Evolutionary conservation across 1,140 invertebrate species (phyloP).

Genomic region (Venustaconcha ellipsiformis): DNA sequence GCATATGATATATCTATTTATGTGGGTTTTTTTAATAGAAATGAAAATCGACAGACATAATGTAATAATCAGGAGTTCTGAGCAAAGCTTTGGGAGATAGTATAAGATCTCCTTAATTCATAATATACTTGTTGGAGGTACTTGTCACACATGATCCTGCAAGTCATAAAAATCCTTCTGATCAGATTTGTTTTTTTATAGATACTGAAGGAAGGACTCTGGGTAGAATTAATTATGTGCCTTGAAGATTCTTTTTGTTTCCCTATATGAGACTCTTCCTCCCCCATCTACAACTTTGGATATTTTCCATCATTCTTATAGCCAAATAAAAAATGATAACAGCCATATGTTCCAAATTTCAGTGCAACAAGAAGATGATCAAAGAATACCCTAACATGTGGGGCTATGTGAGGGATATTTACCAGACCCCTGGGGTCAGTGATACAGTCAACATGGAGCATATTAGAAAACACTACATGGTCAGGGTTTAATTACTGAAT

Average conservation of each 20-base stretch:
- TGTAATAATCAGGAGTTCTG: too few relatives aligned
- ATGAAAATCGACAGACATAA: too few relatives aligned
- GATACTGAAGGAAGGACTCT: not conserved
- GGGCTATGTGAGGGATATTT: constrained; percentile 58
- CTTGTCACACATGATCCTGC: too few relatives aligned
- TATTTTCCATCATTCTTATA: not conserved
- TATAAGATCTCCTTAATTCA: too few relatives aligned
- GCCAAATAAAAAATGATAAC: not conserved
- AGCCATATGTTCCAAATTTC: not conserved
- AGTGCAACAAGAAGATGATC: constrained; percentile 62
- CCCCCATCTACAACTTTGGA: not conserved
- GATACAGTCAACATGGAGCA: constrained; percentile 62
- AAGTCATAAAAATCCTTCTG: not conserved
- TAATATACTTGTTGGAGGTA: too few relatives aligned
- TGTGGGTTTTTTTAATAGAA: too few relatives aligned
- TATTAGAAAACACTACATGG: constrained; percentile 59
- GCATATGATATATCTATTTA: too few relatives aligned
- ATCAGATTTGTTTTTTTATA: not conserved
- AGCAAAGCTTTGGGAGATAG: too few relatives aligned
- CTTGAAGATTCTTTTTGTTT: not conserved
- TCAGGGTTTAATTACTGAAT: constrained; percentile 25
- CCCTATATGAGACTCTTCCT: not conserved
- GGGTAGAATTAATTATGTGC: not conserved
- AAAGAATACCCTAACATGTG: constrained; percentile 63
- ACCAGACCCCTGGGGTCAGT: constrained; percentile 54